Base-by-base conservation (phyloP, 2,888 invertebrate genomes). In the Drosophila meridionalis region DNA sequence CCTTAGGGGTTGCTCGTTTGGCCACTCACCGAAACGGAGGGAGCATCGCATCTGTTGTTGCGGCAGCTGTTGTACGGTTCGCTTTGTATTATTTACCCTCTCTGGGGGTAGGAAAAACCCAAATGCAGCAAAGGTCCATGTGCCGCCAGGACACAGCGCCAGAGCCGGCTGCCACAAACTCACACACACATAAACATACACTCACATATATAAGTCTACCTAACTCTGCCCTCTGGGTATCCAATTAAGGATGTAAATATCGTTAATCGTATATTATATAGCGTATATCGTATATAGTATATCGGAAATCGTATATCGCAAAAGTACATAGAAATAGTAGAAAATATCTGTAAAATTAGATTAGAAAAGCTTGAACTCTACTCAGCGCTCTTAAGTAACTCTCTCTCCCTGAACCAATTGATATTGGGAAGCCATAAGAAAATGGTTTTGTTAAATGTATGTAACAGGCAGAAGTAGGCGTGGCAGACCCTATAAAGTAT, bases 101-200 rank as follows among this genome's bases (percentile, higher is more conserved):
- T 65, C 67, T 79, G 72, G 78, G 80, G 78, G 80, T 76, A 80
- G 81, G 80, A 80, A 78, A 78, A 78, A 72, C 65, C 65, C 68
- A 60, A 76, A 58, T 76, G 76, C 77, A 76, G 9, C 57, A 9
- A 56, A 58, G 55, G 71, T 45, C 42, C 40, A 40, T 45, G n/a
- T 60, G 8, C 63, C 42, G 38, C 30, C 62, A 50, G 45, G 36
- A 56, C 43, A 28, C 9, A 36, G 64, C 50, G 56, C 47, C 50
- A 56, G 42, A 50, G 62, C 55, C 52, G 59, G 55, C 48, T 69
- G 63, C 50, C 40, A 48, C 20, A 59, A 30, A 20, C 30, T 43
- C 11, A 40, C 14, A 11, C 36, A 62, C 28, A 52, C n/a, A 34
- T 26, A 38, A 12, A 48, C 12, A 12, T 0, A 26, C n/a, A 28